Conservation (phyloP, 2,797 vertebrate genomes). For the Pangasius krempfi region DNA sequence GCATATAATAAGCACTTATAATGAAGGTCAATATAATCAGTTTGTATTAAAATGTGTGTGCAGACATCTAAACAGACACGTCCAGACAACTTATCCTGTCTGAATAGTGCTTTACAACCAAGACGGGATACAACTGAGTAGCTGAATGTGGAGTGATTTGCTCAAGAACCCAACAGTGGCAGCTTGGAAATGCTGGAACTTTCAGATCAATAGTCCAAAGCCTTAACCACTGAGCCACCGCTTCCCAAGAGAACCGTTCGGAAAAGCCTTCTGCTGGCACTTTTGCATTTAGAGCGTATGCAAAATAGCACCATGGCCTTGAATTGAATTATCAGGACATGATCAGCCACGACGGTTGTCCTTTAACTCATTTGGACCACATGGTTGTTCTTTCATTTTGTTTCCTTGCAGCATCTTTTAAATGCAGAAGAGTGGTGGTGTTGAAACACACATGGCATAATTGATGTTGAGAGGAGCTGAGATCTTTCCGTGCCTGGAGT, state of each 20-base stretch:
- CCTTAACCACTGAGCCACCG: background rate
- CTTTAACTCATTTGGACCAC: slow-evolving; percentile 40
- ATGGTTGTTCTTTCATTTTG: slow-evolving; percentile 19
- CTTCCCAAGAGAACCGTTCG: background rate
- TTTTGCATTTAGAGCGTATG: background rate
- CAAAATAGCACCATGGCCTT: background rate
- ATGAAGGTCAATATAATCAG: too few relatives aligned
- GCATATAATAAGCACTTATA: background rate
- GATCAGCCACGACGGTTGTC: slow-evolving; percentile 5
- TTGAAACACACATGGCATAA: slow-evolving; percentile 37
- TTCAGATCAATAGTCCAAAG: background rate
- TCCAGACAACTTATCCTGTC: background rate
- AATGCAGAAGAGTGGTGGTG: background rate
- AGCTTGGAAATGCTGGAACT: background rate
- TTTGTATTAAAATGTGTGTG: background rate
- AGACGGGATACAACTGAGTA: background rate
- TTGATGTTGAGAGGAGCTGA: slow-evolving; percentile 41
- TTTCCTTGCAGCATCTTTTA: slow-evolving; percentile 32
- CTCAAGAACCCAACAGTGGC: background rate
- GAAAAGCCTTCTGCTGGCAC: background rate
- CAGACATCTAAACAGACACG: background rate
- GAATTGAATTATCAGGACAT: background rate
- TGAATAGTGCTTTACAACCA: background rate
- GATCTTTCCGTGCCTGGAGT: background rate
- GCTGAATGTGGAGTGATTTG: background rate